These are phyloP conservation scores for Steinernema hermaphroditum DNA, from an alignment of 2,888 invertebrate species.

Conservation along the genomic window DNA sequence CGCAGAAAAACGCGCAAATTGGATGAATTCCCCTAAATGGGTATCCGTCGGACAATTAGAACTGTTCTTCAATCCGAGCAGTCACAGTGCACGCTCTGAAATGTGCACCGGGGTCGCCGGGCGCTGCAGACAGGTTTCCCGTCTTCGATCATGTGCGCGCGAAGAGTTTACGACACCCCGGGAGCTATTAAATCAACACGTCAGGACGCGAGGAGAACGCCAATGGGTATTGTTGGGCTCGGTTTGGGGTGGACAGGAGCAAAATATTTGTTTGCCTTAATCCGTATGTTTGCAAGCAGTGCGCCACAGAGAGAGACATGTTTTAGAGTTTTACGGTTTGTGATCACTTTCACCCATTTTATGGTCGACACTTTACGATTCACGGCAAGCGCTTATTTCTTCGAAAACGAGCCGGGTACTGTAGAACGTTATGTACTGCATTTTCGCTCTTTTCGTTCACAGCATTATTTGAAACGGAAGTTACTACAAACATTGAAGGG, in stretches of 20 bases:
- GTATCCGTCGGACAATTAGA: slow-evolving; percentile 23
- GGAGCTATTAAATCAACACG: slow-evolving; percentile 30
- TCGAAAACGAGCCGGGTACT: too few relatives aligned
- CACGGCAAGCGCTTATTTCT: too few relatives aligned
- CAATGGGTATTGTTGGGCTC: slow-evolving; percentile 11
- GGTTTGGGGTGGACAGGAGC: background rate
- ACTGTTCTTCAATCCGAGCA: slow-evolving; percentile 10
- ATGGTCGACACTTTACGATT: background rate
- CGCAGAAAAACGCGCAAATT: slow-evolving; percentile 21
- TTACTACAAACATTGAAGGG: too few relatives aligned
- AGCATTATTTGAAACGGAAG: too few relatives aligned
- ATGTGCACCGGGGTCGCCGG: background rate
- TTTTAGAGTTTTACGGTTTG: slow-evolving; percentile 22
- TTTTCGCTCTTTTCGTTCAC: too few relatives aligned
- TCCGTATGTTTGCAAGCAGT: background rate
- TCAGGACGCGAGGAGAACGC: background rate
- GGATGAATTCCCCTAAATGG: slow-evolving; percentile 13
- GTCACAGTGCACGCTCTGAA: background rate
- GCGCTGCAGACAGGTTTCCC: slow-evolving; percentile 8
- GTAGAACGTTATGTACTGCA: too few relatives aligned
- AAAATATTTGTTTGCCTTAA: slow-evolving; percentile 19
- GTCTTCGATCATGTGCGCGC: slow-evolving; percentile 19
- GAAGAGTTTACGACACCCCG: slow-evolving; percentile 21
- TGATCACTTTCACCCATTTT: slow-evolving; percentile 23
- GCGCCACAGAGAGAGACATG: background rate